Base-by-base conservation (phyloP, 2,888 invertebrate genomes). In the Standfussiana lucernea region DNA sequence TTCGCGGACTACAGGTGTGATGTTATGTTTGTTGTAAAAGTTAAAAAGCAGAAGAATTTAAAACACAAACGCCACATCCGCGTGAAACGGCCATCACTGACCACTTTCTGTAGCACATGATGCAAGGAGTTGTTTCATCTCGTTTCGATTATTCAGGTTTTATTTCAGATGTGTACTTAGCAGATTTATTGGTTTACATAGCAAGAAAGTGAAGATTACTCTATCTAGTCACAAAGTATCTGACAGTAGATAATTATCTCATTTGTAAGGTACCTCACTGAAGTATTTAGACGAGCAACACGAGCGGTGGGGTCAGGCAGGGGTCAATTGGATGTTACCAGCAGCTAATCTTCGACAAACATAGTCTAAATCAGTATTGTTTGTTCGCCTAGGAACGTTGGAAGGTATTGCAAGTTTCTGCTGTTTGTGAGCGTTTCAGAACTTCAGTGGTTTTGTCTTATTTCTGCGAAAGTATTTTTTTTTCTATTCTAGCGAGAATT, bases 261-360 rank as follows among this genome's bases (percentile, higher is more conserved):
- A 86, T 86, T 86, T 72, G 70, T 35, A 67, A 78, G 66, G 64
- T 82, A 62, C 66, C 66, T 72, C 75, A 62, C 65, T 78, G 77
- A 73, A 77, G 77, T 74, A 86, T 85, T 86, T 80, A 76, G 75
- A 47, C 76, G 77, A 83, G 62, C 76, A 83, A 78, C 75, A 80
- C n/a, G 70, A 72, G 59, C 65, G 24, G 40, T 50, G 50, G 65
- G 86, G 83, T 80, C 86, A 73, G 76, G 11, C 50, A 11, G 67
- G 77, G 80, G 77, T 86, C 86, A 88, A 86, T 88, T 86, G 80
- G 72, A 76, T 86, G 74, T 75, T 72, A 88, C 86, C 70, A 88
- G 69, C 64, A 61, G 85, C 85, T 78, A 85, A 84, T 74, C 71
- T 79, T 85, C 66, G 59, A 67, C 68, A 64, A 72, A 61, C 32